Evolutionary conservation across 2,888 invertebrate genomes (phyloP), one percentile per base, ranked within the genome.

Genomic region (Orchestes rusci): DNA sequence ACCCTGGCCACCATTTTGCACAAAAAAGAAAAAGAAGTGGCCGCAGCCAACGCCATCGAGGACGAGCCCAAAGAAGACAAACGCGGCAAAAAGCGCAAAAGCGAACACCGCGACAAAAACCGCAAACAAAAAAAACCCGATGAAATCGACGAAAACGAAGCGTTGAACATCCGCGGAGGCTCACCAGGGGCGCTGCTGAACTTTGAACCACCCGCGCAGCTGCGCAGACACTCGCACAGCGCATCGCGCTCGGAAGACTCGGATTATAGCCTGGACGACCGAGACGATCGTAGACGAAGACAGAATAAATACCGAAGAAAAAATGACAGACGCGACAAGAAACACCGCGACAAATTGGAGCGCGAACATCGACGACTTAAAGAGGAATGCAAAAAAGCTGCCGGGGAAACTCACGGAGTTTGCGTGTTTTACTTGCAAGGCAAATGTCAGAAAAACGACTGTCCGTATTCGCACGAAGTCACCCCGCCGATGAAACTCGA

Each of bases 351-450:
- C 5, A 10, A 23, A 5, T 10, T 5, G 10, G 10, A 23, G 23
- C 5, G 23, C 7, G 10, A 23, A 7, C 23, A 23, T 10, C 23
- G 23, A n/a, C n/a, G n/a, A n/a, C n/a, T n/a, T n/a, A n/a, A n/a
- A 5, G 23, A 23, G 10, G 23, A 23, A 5, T 10, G 7, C 23
- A 66, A 43, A 23, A 66, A 67, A 63, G 62, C 29, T 19, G 69
- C 72, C 62, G 80, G 80, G 64, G 80, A 80, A 61, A 73, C 77
- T 4, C 83, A 83, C 48, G 79, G 79, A 13, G 78, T 88, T 51
- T 92, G 92, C 64, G 76, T 84, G 53, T 90, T 84, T 70, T 90
- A 79, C 64, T 79, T 89, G 76, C 90, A 90, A 70, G 92, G 91
- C 43, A 90, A 89, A 69, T 92, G 92, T 66, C 82, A 83, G 59